Evolutionary conservation across 2,888 invertebrate species (phyloP).

Genomic region (Tetrapedia diversipes): DNA sequence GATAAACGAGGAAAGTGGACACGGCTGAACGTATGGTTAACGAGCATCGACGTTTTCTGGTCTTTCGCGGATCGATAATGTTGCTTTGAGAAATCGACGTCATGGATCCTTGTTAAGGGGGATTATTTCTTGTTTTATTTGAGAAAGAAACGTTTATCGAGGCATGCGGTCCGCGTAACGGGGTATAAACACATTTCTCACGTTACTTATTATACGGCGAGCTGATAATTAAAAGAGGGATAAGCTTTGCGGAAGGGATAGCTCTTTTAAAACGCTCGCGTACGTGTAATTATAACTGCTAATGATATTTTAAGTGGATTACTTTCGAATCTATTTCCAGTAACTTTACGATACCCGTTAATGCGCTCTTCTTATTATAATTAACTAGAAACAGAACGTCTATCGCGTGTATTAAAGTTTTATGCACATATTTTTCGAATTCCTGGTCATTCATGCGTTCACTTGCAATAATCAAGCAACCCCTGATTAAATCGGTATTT

Average conservation of each 20-base stretch:
- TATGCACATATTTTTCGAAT: background rate
- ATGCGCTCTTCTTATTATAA: no score
- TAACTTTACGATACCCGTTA: no score
- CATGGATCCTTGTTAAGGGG: background rate
- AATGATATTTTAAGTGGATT: no score
- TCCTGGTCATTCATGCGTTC: background rate
- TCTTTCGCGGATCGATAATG: conserved; percentile 2
- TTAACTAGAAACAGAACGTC: background rate
- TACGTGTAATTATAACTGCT: no score
- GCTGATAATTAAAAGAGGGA: background rate
- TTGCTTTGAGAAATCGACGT: background rate
- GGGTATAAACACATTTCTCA: background rate
- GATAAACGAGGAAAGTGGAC: conserved; percentile 34
- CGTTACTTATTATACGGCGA: background rate
- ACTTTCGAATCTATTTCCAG: no score
- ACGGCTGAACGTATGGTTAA: conserved; percentile 11
- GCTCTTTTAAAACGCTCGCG: no score
- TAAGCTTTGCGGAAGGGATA: no score
- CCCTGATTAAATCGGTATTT: no score
- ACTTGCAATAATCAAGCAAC: no score
- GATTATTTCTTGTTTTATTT: conserved; percentile 1
- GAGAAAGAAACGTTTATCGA: background rate
- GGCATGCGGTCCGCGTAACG: background rate
- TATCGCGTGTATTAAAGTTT: background rate
- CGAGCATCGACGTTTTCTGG: background rate